These are phyloP conservation scores for Cydia splendana DNA, from an alignment of 1,140 invertebrate genomes.

Conservation along the genomic window DNA sequence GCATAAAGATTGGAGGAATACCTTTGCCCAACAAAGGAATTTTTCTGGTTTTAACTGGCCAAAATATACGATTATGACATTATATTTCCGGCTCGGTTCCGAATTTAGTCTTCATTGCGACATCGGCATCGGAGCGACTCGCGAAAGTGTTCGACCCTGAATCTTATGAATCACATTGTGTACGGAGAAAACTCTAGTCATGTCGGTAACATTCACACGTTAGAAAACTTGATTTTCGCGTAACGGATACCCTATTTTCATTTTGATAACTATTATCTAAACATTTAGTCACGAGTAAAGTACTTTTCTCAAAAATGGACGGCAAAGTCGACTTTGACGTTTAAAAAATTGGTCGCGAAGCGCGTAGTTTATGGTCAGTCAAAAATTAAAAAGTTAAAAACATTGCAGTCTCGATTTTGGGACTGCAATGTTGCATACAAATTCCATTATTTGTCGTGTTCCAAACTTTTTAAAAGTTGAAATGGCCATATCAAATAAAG, in stretches of 20 bases:
- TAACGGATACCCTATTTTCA: not conserved
- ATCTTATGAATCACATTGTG: constrained; percentile 20
- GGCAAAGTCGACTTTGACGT: too few species aligned
- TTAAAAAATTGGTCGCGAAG: too few species aligned
- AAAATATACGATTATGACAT: not conserved
- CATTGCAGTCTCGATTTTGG: too few species aligned
- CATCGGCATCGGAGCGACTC: not conserved
- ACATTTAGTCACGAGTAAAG: not conserved
- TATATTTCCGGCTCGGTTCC: not conserved
- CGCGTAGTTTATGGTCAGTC: too few species aligned
- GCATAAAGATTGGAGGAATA: not conserved
- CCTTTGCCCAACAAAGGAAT: not conserved
- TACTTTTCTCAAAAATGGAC: too few species aligned
- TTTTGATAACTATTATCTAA: not conserved
- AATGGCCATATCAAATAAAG: too few species aligned
- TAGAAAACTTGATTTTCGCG: not conserved
- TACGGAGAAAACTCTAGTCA: constrained; percentile 8
- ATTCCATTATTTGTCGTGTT: too few species aligned
- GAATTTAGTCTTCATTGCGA: constrained; percentile 5
- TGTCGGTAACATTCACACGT: not conserved
- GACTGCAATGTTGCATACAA: too few species aligned
- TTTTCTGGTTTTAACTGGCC: not conserved
- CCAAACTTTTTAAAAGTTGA: too few species aligned
- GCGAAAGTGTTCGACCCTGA: constrained; percentile 17
- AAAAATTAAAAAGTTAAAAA: too few species aligned